Percentiles rank a stretch among this genome's conserved stretches.
phyloP scores from a whole-genome alignment of 2,797 vertebrate genomes.

The Urosaurus nigricauda region DNA sequence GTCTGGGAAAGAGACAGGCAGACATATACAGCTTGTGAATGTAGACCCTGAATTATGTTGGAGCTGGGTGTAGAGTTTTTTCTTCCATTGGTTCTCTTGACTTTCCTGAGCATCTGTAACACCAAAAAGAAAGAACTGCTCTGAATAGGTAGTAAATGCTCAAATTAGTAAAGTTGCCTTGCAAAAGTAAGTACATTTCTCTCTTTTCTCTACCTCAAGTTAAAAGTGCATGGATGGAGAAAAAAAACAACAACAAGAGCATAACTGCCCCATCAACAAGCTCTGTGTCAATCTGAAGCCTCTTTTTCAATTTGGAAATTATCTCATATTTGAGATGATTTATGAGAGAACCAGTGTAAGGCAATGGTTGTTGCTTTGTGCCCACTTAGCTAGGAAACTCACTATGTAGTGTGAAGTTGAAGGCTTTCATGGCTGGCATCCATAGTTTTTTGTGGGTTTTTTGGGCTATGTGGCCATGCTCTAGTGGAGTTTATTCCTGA shows the following conservation, averaged over 20 bases:
- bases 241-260: not conserved
- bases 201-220: not conserved
- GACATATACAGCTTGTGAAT: constrained; percentile 32
- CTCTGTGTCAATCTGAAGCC: not conserved
- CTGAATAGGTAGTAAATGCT: not conserved
- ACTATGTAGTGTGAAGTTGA: too few species aligned
- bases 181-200: not conserved
- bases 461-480: too few species aligned
- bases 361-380: not conserved
- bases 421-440: too few species aligned
- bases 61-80: not conserved
- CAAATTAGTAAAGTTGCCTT: not conserved
- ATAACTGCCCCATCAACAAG: not conserved
- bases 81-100: too few species aligned
- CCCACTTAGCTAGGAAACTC: not conserved
- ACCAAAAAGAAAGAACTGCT: not conserved
- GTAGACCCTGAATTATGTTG: constrained; percentile 38
- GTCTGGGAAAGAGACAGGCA: constrained; percentile 52
- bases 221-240: not conserved
- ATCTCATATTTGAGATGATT: too few species aligned
- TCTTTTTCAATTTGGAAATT: not conserved
- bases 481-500: too few species aligned
- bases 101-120: not conserved
- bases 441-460: too few species aligned
- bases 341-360: not conserved